Evolutionary conservation across 2,113 vertebrate species (phyloP).

Genomic region (Nymphicus hollandicus): DNA sequence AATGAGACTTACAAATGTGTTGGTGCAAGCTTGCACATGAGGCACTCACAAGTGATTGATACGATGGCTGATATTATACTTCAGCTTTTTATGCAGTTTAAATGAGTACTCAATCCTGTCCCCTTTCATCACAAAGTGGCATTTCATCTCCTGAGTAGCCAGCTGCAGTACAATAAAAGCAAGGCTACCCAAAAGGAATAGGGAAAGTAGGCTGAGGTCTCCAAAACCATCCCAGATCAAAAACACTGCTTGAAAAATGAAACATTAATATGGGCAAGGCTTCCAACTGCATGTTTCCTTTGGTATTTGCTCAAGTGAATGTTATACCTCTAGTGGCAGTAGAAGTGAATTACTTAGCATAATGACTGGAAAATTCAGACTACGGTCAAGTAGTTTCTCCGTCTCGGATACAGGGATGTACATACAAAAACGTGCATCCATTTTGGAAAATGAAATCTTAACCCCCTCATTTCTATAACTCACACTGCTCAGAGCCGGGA

Average conservation of each 20-base stretch:
- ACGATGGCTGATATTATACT: neutral
- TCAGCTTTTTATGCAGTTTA: constrained; percentile 27
- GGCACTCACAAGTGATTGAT: constrained; percentile 34
- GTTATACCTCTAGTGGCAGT: constrained; percentile 53
- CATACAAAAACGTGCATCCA: neutral
- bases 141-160: constrained; percentile 31
- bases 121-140: constrained; percentile 29
- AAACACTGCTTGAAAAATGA: constrained; percentile 52
- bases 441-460: constrained; percentile 2
- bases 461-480: neutral
- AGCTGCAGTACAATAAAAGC: constrained; percentile 10
- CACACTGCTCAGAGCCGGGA: neutral
- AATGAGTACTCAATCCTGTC: constrained; percentile 29
- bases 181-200: constrained; percentile 20
- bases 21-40: neutral
- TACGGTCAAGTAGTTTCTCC: neutral
- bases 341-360: constrained; percentile 52
- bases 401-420: neutral
- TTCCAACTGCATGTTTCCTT: constrained; percentile 52
- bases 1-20: neutral
- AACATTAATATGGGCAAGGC: constrained; percentile 47
- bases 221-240: constrained; percentile 20
- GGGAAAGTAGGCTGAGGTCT: constrained; percentile 22
- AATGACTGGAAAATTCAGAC: constrained; percentile 15
- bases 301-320: constrained; percentile 47